phyloP scores from a whole-genome alignment of 2,113 vertebrate genomes.

The Hyperoodon ampullatus region DNA sequence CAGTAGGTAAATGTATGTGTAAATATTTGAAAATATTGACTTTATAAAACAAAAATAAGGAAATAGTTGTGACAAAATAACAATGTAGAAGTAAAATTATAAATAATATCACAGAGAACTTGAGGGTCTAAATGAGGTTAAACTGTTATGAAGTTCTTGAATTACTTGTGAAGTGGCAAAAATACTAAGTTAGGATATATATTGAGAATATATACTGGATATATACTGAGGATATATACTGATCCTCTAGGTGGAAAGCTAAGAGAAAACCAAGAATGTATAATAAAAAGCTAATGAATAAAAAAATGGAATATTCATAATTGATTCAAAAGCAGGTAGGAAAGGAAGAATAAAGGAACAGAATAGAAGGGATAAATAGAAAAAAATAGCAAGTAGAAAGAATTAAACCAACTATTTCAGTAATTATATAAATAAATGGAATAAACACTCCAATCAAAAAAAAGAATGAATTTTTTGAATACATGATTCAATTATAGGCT shows the following conservation, averaged over 20 bases:
- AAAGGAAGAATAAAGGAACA: not conserved
- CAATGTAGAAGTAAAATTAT: not conserved
- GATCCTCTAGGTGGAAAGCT: not conserved
- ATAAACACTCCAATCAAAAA: not conserved
- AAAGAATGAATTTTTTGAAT: not conserved
- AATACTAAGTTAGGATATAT: not conserved
- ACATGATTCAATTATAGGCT: not conserved
- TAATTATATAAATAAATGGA: not conserved
- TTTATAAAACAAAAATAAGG: slow-evolving; percentile 19
- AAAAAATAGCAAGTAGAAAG: not conserved
- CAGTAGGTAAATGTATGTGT: not conserved
- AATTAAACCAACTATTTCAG: slow-evolving; percentile 13
- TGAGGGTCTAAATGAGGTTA: not conserved
- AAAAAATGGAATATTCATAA: not conserved
- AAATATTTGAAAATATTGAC: slow-evolving; percentile 29
- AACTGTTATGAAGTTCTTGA: not conserved
- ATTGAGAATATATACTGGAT: not conserved
- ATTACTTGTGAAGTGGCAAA: not conserved
- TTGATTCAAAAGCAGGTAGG: not conserved
- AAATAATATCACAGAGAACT: not conserved
- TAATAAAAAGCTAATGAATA: not conserved
- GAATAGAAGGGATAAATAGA: not conserved
- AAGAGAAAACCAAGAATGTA: not conserved
- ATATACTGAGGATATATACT: not conserved
- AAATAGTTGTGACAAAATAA: not conserved